Base-by-base conservation (phyloP, 1,140 invertebrate species). In the Macrotrachela quadricornifera region DNA sequence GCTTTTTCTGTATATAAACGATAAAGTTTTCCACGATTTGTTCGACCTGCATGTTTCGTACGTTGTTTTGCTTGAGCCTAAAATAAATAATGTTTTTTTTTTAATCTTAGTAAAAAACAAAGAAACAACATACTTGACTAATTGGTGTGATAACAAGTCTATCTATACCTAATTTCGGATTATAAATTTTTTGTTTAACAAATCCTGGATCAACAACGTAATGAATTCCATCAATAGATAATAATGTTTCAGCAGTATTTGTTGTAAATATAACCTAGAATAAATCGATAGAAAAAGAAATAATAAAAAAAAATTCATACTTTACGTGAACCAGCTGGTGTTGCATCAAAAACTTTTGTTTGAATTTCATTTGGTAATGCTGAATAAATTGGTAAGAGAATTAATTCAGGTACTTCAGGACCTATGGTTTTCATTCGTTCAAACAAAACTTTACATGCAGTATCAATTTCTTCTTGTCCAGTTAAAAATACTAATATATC, bases 171-270 rank as follows among this genome's bases (percentile, higher is more conserved):
- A 87, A 92, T 57, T 85, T 75, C 0, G 92, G 86, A 75, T 97
- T 96, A 64, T 94, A 99, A 69, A 90, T 92, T 66, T 96, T 97
- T 72, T 96, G 90, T 68, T 99, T 99, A 44, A 86, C 87, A 72
- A 95, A 99, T 2, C 92, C 94, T 14, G 91, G 88, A 76, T 99
- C 94, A 59, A 99, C 95, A 0, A 99, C 94, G 73, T 92, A 99
- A 48, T 87, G 83, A 57, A 99, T 97, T 60, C 95, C 95, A 66
- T 99, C 92, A 59, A 99, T 99, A 1, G 92, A 99, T 11, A 99
- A 71, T 6, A 91, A 96, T 15, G 94, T 99, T 73, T 97, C 91
- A 1, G 94, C 94, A 64, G 99, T 99, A 67, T 99, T 99, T 17
- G 94, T 99, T 1, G 92, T 91, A 17, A 99, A 70, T 57, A 52